A percentile compares a stretch with the other conserved stretches of the same genome.
Conservation (phyloP, 2,888 invertebrate species). For the Euplexia lucipara region DNA sequence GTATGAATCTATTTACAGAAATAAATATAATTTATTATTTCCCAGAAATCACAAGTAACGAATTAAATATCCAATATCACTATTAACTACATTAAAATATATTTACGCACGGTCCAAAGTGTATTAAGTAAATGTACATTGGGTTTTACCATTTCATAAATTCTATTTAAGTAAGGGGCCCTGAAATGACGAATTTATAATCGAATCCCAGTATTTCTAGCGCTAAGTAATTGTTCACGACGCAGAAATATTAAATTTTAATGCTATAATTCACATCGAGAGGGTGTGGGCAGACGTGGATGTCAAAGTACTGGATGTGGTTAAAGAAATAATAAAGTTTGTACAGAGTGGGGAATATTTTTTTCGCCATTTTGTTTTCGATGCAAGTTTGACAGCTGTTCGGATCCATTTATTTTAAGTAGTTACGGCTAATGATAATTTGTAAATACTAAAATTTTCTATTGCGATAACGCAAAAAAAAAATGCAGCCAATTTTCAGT, state of each 20-base stretch:
- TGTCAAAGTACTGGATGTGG: conserved; percentile 36
- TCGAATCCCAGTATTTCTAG: conserved; percentile 24
- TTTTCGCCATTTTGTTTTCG: too few relatives aligned
- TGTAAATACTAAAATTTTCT: too few relatives aligned
- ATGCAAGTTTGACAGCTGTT: too few relatives aligned
- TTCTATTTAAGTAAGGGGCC: not conserved
- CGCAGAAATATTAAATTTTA: conserved; percentile 59
- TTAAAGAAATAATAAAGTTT: not conserved
- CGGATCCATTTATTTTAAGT: too few relatives aligned
- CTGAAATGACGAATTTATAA: conserved; percentile 44
- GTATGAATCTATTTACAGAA: too few relatives aligned
- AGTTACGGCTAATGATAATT: too few relatives aligned
- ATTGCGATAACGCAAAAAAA: too few relatives aligned
- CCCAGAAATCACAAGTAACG: too few relatives aligned
- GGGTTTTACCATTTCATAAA: conserved; percentile 29
- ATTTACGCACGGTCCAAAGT: not conserved
- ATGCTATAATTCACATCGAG: conserved; percentile 49
- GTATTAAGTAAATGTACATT: not conserved
- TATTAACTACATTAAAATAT: not conserved
- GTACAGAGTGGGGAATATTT: too few relatives aligned
- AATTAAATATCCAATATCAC: not conserved
- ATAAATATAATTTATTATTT: too few relatives aligned
- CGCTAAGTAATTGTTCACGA: conserved; percentile 57
- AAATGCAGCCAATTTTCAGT: too few relatives aligned
- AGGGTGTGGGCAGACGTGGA: conserved; percentile 22